Evolutionary conservation across 2,113 vertebrate species (phyloP).

Genomic region (Donacobius atricapilla): DNA sequence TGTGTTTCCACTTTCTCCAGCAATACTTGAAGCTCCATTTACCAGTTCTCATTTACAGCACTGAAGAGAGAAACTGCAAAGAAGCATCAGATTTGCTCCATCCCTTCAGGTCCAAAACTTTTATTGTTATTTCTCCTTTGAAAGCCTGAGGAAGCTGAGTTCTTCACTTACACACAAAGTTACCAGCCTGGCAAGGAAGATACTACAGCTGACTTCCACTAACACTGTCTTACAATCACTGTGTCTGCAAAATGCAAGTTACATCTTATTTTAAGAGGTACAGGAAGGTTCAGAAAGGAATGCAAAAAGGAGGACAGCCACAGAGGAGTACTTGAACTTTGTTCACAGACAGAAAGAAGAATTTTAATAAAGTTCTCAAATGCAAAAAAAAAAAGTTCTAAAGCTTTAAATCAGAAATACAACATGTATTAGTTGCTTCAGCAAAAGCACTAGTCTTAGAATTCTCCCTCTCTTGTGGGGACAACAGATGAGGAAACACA

Average conservation of each 20-base stretch:
- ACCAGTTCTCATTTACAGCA: background rate
- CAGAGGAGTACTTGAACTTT: background rate
- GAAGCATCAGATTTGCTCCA: background rate
- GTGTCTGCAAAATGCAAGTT: background rate
- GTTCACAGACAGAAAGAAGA: background rate
- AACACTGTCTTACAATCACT: background rate
- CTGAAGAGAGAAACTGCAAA: background rate
- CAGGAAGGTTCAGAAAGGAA: background rate
- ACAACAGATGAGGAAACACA: background rate
- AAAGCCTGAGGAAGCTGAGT: background rate
- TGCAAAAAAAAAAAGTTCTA: background rate
- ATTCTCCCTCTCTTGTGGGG: background rate
- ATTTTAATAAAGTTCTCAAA: background rate
- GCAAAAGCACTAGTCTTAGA: background rate
- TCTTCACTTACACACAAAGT: background rate
- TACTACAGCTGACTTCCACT: background rate
- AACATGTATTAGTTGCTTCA: background rate
- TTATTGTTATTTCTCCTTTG: background rate
- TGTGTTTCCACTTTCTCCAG: background rate
- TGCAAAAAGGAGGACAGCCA: background rate
- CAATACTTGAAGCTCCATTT: background rate
- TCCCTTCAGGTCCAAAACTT: background rate
- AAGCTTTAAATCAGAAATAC: background rate
- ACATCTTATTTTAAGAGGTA: background rate
- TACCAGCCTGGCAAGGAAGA: background rate